Evolutionary conservation across 2,113 vertebrate genomes (phyloP).

Genomic region (Trachemys scripta): DNA sequence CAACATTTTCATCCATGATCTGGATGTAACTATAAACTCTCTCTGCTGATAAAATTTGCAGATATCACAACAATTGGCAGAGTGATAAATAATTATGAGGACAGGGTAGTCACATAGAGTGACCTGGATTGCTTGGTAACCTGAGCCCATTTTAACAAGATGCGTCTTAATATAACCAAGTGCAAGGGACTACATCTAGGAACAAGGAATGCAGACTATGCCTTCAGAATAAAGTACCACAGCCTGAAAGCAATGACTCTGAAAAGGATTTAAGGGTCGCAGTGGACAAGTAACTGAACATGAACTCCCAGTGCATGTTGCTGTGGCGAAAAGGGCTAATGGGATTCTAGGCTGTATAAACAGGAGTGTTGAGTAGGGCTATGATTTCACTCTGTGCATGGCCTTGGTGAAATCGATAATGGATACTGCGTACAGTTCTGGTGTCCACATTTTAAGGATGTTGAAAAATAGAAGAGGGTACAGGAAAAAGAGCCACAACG

Average conservation of each 20-base stretch:
- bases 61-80: neutral
- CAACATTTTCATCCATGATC: neutral
- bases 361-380: no score
- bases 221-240: neutral
- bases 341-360: neutral
- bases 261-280: neutral
- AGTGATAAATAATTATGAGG: neutral
- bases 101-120: neutral
- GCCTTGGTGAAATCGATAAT: neutral
- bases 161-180: neutral
- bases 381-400: neutral
- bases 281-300: neutral
- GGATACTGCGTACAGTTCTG: neutral
- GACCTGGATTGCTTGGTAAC: neutral
- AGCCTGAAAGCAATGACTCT: neutral
- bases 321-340: neutral
- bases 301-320: neutral
- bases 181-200: neutral
- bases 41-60: neutral
- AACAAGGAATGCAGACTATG: neutral
- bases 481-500: neutral
- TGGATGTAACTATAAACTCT: neutral
- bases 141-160: neutral
- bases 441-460: neutral
- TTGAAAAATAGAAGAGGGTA: neutral